These are phyloP conservation scores for Ceratina calcarata DNA, from an alignment of 1,140 invertebrate species.

Conservation along the genomic window DNA sequence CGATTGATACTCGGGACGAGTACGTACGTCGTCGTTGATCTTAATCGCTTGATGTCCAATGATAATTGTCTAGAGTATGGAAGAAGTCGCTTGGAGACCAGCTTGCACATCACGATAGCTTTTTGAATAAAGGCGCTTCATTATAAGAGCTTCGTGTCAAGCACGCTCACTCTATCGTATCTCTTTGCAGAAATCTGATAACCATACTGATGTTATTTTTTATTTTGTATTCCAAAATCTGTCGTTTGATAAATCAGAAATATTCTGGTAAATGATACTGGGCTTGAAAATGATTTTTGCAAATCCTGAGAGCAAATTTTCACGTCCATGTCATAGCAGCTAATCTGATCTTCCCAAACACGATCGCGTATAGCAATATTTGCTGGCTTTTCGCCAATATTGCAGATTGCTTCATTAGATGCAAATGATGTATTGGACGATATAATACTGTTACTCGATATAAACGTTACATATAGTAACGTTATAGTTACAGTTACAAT, in stretches of 20 bases:
- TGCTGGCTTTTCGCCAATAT: conserved; percentile 17
- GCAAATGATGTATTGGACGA: conserved; percentile 14
- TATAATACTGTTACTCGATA: background rate
- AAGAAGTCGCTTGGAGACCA: background rate
- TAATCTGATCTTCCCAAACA: conserved; percentile 1
- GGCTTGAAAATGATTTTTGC: background rate
- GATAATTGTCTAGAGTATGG: background rate
- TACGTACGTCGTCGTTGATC: background rate
- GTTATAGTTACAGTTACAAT: too few relatives aligned
- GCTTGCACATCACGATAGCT: too few relatives aligned
- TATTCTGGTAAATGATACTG: background rate
- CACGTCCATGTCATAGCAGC: background rate
- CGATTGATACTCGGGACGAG: background rate
- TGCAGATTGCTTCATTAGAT: conserved; percentile 1
- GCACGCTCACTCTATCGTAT: background rate
- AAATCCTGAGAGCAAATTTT: background rate
- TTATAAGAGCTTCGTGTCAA: background rate
- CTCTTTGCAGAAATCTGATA: background rate
- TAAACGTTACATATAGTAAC: background rate
- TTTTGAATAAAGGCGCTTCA: background rate
- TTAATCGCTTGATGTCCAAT: background rate
- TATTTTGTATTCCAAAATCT: background rate
- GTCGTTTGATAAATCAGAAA: background rate
- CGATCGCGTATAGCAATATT: background rate
- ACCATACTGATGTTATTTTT: background rate